Evolutionary conservation across 2,888 invertebrate species (phyloP).

Genomic region (Pyrgus malvae): DNA sequence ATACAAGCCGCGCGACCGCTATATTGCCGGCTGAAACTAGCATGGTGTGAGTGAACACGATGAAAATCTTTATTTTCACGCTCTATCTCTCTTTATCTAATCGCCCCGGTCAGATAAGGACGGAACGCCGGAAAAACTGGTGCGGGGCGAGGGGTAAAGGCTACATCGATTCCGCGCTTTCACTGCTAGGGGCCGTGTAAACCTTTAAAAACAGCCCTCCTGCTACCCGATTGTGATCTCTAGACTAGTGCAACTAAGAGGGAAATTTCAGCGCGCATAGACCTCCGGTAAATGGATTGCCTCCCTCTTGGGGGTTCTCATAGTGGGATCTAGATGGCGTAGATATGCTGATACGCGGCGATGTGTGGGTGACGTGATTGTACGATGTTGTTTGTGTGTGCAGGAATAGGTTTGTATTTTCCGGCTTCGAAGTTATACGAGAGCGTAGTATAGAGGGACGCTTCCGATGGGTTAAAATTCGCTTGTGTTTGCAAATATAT

Average conservation of each 20-base stretch:
- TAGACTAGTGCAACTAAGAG: slow-evolving; percentile 67
- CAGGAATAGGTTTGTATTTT: slow-evolving; percentile 61
- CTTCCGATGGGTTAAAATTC: slow-evolving; percentile 78
- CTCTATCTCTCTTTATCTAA: slow-evolving; percentile 83
- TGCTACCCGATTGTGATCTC: slow-evolving; percentile 78
- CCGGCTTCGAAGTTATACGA: slow-evolving; percentile 67
- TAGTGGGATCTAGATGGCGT: slow-evolving; percentile 82
- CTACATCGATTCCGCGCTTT: slow-evolving; percentile 83
- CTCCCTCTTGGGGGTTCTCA: slow-evolving; percentile 80
- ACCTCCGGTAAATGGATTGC: slow-evolving; percentile 78
- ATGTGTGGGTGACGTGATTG: slow-evolving; percentile 63
- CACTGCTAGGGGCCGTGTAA: slow-evolving; percentile 82
- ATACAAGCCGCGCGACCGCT: slow-evolving; percentile 59
- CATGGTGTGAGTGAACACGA: slow-evolving; percentile 79
- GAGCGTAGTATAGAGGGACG: slow-evolving; percentile 64
- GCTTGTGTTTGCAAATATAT: slow-evolving; percentile 80
- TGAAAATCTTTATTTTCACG: slow-evolving; percentile 83
- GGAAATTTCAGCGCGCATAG: slow-evolving; percentile 62
- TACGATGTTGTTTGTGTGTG: slow-evolving; percentile 49
- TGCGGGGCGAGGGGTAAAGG: slow-evolving; percentile 80
- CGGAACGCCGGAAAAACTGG: slow-evolving; percentile 81
- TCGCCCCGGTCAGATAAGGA: slow-evolving; percentile 80
- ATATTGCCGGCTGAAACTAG: slow-evolving; percentile 63
- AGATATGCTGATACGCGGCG: slow-evolving; percentile 76
- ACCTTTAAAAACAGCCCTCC: slow-evolving; percentile 79